Base-by-base conservation (phyloP, 1,140 invertebrate species). In the Wiebesia pumilae region DNA sequence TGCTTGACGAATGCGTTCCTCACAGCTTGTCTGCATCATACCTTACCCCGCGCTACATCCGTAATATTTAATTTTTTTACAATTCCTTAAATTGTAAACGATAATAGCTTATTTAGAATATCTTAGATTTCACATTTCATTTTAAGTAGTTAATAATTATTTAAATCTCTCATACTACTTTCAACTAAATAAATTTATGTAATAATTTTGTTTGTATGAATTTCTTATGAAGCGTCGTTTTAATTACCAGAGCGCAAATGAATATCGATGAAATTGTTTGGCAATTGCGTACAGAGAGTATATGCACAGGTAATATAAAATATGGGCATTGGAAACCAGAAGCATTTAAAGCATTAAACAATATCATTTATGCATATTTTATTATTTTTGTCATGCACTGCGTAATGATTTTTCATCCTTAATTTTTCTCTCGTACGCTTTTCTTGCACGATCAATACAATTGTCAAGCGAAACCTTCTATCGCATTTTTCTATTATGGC, bases 311-410 rank as follows among this genome's bases (percentile, higher is more conserved):
- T 58, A 58, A 58, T 58, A 62, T 6, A 62, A 27, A 2, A 27
- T 27, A 27, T 27, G n/a, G n/a, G n/a, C n/a, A n/a, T n/a, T n/a
- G n/a, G n/a, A n/a, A n/a, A n/a, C n/a, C n/a, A n/a, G n/a, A n/a
- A n/a, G n/a, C n/a, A 71, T 38, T 71, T 71, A 71, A n/a, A 16
- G 12, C 3, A 69, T 65, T 12, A 30, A 30, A 27, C 9, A 69
- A 35, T 3, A 16, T 71, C 35, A 71, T 38, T 4, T 6, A 47
- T 51, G 19, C 30, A 21, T 38, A 54, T 30, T 35, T 62, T 54
- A 30, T 47, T 38, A 84, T 84, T 84, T 27, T 40, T 30, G 77
- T 84, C 54, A 77, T 62, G 82, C 54, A 84, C 30, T 65, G 35
- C 4, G 38, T 54, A 19, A 33, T 21, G 14, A 43, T 81, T n/a